phyloP scores from a whole-genome alignment of 2,888 invertebrate genomes.

The Leptinotarsa peninsularis region DNA sequence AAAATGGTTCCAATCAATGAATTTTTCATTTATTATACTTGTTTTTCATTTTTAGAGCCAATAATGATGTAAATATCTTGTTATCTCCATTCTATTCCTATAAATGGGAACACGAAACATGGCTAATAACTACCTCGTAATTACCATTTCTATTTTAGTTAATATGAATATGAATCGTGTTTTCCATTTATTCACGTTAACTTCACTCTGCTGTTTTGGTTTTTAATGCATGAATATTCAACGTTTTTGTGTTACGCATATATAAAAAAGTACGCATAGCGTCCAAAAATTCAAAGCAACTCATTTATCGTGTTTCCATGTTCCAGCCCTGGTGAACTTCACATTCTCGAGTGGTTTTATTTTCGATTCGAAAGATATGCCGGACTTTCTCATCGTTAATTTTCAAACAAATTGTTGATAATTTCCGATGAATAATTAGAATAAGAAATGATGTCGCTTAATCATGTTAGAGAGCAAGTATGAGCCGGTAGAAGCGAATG shows the following conservation, averaged over 20 bases:
- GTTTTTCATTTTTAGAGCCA: background rate
- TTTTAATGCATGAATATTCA: slow-evolving; percentile 1
- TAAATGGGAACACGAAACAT: slow-evolving; percentile 8
- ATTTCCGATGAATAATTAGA: background rate
- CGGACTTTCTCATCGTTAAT: background rate
- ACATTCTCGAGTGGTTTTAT: background rate
- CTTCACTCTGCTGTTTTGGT: slow-evolving; percentile 8
- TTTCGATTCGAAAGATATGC: background rate
- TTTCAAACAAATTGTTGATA: slow-evolving; percentile 19
- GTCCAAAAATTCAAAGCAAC: background rate
- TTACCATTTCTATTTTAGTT: slow-evolving; percentile 46
- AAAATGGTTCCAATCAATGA: background rate
- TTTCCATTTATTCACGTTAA: slow-evolving; percentile 1
- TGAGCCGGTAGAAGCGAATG: background rate
- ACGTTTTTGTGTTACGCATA: background rate
- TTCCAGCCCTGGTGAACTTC: background rate
- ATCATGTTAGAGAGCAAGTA: background rate
- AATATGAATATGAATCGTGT: slow-evolving; percentile 45
- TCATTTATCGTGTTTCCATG: background rate
- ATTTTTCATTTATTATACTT: background rate
- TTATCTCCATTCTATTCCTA: background rate
- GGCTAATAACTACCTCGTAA: slow-evolving; percentile 32
- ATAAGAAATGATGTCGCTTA: slow-evolving; percentile 2
- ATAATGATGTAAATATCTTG: background rate
- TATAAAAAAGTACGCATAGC: background rate